These are phyloP conservation scores for Crepidodera aurea DNA, from an alignment of 2,888 invertebrate genomes.

Conservation along the genomic window DNA sequence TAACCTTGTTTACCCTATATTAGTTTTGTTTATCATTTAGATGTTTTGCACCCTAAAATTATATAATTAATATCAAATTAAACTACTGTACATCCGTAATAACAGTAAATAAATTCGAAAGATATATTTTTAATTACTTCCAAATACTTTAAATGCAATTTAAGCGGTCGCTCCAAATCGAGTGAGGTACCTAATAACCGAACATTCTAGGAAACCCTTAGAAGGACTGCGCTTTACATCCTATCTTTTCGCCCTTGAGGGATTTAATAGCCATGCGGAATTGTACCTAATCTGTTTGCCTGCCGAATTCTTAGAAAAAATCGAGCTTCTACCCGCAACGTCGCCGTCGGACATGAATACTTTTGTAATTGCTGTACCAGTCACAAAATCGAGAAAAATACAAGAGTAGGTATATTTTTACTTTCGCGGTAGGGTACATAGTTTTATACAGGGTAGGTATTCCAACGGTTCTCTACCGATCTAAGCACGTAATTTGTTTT, in stretches of 20 bases:
- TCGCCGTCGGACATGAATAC: constrained; percentile 12
- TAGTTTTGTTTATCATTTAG: too few relatives aligned
- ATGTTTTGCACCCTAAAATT: too few relatives aligned
- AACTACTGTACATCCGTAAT: too few relatives aligned
- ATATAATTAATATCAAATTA: too few relatives aligned
- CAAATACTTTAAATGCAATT: too few relatives aligned
- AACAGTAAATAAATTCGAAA: too few relatives aligned
- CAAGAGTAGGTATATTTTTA: not conserved
- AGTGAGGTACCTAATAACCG: constrained; percentile 11
- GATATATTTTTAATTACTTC: too few relatives aligned
- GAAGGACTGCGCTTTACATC: constrained; percentile 8
- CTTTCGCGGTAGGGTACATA: constrained; percentile 3
- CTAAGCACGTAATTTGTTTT: too few relatives aligned
- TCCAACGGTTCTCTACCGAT: too few relatives aligned
- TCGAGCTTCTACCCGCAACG: constrained; percentile 42
- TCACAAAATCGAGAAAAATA: constrained; percentile 4
- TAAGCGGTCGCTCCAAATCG: too few relatives aligned
- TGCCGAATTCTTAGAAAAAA: constrained; percentile 49
- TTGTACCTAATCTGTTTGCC: constrained; percentile 35
- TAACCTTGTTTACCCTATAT: too few relatives aligned
- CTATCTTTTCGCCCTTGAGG: constrained; percentile 15
- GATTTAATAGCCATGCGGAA: constrained; percentile 15
- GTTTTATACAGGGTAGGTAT: too few relatives aligned
- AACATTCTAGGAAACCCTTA: constrained; percentile 15
- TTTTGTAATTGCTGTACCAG: constrained; percentile 9